phyloP scores from a whole-genome alignment of 2,113 vertebrate species.

The Crocuta crocuta region DNA sequence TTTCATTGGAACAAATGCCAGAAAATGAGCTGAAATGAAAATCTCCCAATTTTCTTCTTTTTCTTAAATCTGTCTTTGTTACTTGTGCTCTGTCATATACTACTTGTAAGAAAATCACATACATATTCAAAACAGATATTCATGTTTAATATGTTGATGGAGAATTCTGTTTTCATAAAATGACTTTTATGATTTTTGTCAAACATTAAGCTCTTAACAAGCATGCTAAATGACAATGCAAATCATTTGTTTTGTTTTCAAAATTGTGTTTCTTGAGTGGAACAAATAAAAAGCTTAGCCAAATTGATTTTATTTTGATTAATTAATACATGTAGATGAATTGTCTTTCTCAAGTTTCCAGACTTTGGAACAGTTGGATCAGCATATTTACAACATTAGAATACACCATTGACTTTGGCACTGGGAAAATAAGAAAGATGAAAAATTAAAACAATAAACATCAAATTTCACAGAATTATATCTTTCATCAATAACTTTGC shows the following conservation, averaged over 20 bases:
- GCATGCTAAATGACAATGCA: neutral
- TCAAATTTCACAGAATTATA: neutral
- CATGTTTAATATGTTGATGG: neutral
- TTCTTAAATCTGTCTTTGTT: neutral
- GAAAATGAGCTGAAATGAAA: conserved; percentile 18
- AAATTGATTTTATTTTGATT: conserved; percentile 11
- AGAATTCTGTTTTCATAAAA: conserved; percentile 10
- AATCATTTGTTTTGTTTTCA: conserved; percentile 15
- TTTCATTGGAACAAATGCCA: conserved; percentile 20
- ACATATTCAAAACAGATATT: neutral
- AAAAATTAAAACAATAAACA: neutral
- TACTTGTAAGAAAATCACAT: conserved; percentile 14
- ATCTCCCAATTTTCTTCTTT: neutral
- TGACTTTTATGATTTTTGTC: neutral
- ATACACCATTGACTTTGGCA: neutral
- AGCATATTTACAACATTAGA: neutral
- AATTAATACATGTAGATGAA: neutral
- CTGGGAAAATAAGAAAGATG: neutral
- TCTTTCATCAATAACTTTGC: neutral
- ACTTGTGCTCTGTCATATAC: neutral
- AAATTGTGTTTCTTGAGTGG: neutral
- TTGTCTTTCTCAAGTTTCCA: conserved; percentile 4
- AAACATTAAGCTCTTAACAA: conserved; percentile 31
- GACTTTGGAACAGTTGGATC: neutral
- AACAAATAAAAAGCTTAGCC: neutral